phyloP scores from a whole-genome alignment of 2,797 vertebrate genomes.

The Peromyscus attwateri region DNA sequence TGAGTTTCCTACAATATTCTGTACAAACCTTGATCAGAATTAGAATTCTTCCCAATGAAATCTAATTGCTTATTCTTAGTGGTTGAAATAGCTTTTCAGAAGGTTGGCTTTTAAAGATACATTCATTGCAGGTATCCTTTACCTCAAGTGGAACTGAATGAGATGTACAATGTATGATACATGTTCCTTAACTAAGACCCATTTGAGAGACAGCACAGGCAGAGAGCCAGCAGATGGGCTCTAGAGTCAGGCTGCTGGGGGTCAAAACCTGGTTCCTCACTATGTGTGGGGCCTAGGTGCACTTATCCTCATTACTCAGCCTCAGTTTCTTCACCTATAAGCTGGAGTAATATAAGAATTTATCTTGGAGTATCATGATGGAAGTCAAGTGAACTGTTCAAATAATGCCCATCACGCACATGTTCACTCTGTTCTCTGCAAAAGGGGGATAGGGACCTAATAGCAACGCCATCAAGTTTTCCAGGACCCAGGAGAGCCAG shows the following conservation, averaged over 20 bases:
- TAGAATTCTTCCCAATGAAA: slow-evolving; percentile 22
- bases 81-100: slow-evolving; percentile 40
- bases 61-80: slow-evolving; percentile 30
- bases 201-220: not conserved
- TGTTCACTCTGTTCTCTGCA: not conserved
- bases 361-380: not conserved
- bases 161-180: not conserved
- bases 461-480: not conserved
- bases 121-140: slow-evolving; percentile 23
- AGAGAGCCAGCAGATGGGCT: not conserved
- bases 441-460: not conserved
- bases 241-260: not conserved
- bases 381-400: slow-evolving; percentile 5
- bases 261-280: slow-evolving; percentile 14
- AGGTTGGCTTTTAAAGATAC: slow-evolving; percentile 23
- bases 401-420: not conserved
- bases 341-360: not conserved
- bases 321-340: slow-evolving; percentile 21
- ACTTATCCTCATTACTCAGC: not conserved
- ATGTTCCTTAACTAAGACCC: not conserved
- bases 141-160: not conserved
- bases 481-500: not conserved
- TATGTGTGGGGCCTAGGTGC: not conserved
- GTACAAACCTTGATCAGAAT: slow-evolving; percentile 21
- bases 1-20: slow-evolving; percentile 34